Base-by-base conservation (phyloP, 2,888 invertebrate genomes). In the Shargacucullia verbasci region DNA sequence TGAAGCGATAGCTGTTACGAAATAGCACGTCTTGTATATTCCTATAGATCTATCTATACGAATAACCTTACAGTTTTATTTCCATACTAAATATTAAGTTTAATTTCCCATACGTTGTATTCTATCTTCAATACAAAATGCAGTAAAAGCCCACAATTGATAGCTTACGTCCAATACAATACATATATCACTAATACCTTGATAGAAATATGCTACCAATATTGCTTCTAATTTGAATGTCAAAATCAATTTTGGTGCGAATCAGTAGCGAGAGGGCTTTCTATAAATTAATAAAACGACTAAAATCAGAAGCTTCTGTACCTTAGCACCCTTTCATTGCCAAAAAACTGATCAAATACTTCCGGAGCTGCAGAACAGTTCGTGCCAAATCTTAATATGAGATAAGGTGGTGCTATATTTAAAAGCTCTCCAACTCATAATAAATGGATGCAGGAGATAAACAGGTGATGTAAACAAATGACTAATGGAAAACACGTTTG, bases 1-100 rank as follows among this genome's bases (percentile, higher is more conserved):
- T 50, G 59, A 71, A 70, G 70, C 68, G 68, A 72, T 48, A 63
- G 70, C 45, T 49, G 15, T 29, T 29, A n/a, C 12, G n/a, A n/a
- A 5, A 11, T 44, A 27, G 9, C 9, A 45, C 33, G 1, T 10
- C 29, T 4, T 7, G 10, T 20, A 12, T 27, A n/a, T 31, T 10
- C 13, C 9, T 7, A 41, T n/a, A 35, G 7, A 15, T 2, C 0
- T 43, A 25, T 41, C 9, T 9, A 7, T 14, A 35, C 8, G 0
- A 27, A 29, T 2, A 6, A 13, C n/a, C 20, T 4, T 20, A 3
- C 20, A 20, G 2, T 20, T 2, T 20, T 2, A 20, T 20, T 20
- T 3, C 20, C 4, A 20, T 4, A 4, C 20, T 20, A 3, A 20
- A 20, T 3, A 20, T 20, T 20, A 20, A 20, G 2, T 20, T 20